phyloP scores from a whole-genome alignment of 2,113 vertebrate genomes.

The Acanthisitta chloris region DNA sequence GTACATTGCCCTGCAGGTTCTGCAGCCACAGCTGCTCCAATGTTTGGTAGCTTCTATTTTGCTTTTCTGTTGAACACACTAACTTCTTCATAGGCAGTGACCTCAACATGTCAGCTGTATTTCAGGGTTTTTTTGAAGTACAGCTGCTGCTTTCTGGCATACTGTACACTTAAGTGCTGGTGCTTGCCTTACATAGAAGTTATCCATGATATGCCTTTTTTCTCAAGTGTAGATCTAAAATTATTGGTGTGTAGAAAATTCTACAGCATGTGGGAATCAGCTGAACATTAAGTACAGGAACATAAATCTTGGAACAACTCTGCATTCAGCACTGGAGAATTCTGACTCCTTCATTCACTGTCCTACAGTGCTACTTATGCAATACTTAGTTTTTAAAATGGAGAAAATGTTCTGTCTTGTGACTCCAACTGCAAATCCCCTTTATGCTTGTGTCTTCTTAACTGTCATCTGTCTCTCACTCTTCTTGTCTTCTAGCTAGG shows the following conservation, averaged over 20 bases:
- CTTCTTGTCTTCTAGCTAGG: background rate
- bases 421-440: background rate
- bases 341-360: background rate
- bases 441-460: background rate
- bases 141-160: background rate
- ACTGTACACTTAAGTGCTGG: background rate
- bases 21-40: background rate
- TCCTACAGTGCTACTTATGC: background rate
- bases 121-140: background rate
- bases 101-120: background rate
- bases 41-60: background rate
- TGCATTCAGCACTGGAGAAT: background rate
- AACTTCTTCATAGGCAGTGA: background rate
- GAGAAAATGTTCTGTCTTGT: background rate
- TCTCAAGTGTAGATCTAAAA: background rate
- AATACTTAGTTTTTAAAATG: background rate
- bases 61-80: background rate
- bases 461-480: background rate
- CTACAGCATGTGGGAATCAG: background rate
- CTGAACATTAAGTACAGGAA: background rate
- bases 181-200: background rate
- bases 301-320: background rate
- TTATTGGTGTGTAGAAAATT: background rate
- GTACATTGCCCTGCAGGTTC: background rate
- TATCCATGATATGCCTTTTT: fast-evolving